Percentiles rank a stretch among this genome's conserved stretches.
phyloP scores from a whole-genome alignment of 1,140 invertebrate genomes.

The Pristionchus pacificus region DNA sequence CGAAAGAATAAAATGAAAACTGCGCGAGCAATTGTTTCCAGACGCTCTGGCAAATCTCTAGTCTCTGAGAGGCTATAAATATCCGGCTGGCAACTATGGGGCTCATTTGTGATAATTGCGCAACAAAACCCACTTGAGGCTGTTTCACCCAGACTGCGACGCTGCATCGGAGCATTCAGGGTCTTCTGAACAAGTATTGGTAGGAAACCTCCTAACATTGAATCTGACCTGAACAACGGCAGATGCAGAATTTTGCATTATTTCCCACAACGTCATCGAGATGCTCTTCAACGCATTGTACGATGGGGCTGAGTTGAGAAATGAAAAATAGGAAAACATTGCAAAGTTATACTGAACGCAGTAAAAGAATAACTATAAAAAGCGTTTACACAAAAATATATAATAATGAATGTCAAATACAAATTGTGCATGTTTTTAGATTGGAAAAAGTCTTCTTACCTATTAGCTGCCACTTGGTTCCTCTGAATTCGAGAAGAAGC shows the following conservation, averaged over 20 bases:
- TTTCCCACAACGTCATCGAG: conserved; percentile 64
- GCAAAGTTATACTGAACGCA: background rate
- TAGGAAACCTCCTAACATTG: background rate
- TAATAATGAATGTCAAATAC: background rate
- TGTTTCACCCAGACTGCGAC: conserved; percentile 12
- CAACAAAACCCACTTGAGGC: conserved; percentile 9
- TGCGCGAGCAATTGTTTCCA: no score
- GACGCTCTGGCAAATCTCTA: no score
- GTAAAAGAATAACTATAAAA: no score
- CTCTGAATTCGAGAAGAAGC: conserved; percentile 68
- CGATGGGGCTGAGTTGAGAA: conserved; percentile 57
- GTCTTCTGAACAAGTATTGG: conserved; percentile 38
- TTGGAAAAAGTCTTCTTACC: conserved; percentile 29
- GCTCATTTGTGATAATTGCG: no score
- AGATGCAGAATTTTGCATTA: conserved; percentile 58
- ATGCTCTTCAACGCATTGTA: conserved; percentile 62
- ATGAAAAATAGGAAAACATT: background rate
- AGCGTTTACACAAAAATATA: no score
- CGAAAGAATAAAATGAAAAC: no score
- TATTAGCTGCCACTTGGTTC: conserved; percentile 64
- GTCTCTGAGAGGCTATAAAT: no score
- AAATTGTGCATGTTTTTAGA: background rate
- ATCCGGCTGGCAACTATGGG: no score
- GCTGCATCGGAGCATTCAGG: conserved; percentile 43
- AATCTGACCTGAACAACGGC: background rate